These are phyloP conservation scores for Boulengeromyrus knoepffleri DNA, from an alignment of 2,113 vertebrate species.

Conservation along the genomic window DNA sequence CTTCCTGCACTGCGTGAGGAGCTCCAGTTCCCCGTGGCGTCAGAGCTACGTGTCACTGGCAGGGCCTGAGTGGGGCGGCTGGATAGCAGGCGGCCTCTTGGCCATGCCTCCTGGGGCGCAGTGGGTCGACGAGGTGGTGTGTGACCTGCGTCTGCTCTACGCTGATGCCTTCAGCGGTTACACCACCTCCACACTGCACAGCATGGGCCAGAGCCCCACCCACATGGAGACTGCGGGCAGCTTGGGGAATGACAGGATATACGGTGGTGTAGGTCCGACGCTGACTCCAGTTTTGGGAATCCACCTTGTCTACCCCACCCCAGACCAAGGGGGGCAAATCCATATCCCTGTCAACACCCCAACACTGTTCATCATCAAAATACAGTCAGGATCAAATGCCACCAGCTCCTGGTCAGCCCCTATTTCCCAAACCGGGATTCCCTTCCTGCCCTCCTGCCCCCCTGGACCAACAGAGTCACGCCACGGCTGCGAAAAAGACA, in stretches of 20 bases:
- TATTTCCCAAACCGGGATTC: slow-evolving; percentile 40
- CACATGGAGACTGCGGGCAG: slow-evolving; percentile 22
- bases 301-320: slow-evolving; percentile 48
- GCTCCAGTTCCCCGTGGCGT: slow-evolving; percentile 53
- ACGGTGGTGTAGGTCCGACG: neutral
- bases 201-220: slow-evolving; percentile 28
- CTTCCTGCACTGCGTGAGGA: slow-evolving; percentile 51
- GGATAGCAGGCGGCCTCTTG: slow-evolving; percentile 53
- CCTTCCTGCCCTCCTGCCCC: slow-evolving; percentile 53
- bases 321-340: slow-evolving; percentile 43
- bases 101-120: slow-evolving; percentile 25
- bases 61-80: slow-evolving; percentile 53
- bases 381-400: slow-evolving; percentile 42
- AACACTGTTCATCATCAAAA: slow-evolving; percentile 48
- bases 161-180: slow-evolving; percentile 37
- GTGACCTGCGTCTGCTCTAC: slow-evolving; percentile 59
- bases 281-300: slow-evolving; percentile 36
- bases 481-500: slow-evolving; percentile 36
- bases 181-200: slow-evolving; percentile 19
- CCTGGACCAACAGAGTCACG: slow-evolving; percentile 28
- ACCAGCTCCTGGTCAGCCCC: slow-evolving; percentile 58
- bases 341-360: slow-evolving; percentile 44
- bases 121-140: slow-evolving; percentile 62
- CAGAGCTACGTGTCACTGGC: slow-evolving; percentile 61
- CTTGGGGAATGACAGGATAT: neutral